Base-by-base conservation (phyloP, 2,888 invertebrate species). In the Drosophila basisetae region DNA sequence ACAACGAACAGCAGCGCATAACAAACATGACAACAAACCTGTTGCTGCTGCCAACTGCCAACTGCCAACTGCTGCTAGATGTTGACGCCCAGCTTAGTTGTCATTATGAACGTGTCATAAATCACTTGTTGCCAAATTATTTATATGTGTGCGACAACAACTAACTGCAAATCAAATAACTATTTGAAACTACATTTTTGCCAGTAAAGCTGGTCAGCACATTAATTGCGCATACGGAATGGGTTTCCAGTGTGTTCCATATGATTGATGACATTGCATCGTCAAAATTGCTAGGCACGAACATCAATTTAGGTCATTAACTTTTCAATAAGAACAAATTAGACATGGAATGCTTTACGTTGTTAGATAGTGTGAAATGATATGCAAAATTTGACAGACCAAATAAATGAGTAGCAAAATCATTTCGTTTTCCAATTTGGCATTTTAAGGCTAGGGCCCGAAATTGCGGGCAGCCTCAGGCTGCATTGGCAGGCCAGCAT, bases 41-140 rank as follows among this genome's bases (percentile, higher is more conserved):
- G 87, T 87, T 88, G 81, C 79, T 59, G 67, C 56, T 66, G 50
- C 22, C 49, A 43, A 28, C 58, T 49, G 47, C 18, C 50, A 47
- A n/a, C 50, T 60, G 68, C 56, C 50, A 47, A n/a, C 50, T 61
- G 66, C 60, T 50, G 53, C 28, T 33, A 58, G 30, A 50, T 59
- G 55, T 35, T 58, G 33, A 64, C 80, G 72, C 71, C 74, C 56
- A 68, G 78, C 69, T 70, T 66, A 53, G 61, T 78, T 82, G 89
- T 90, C 90, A 76, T 79, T 85, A 84, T 82, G 72, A 86, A 87
- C 78, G 74, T 84, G 70, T 78, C 88, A 87, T 87, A 87, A 89
- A 87, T 87, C 90, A 87, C 82, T 72, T 77, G 70, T 64, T 68
- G 65, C 73, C 70, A 77, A 77, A 76, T 71, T 73, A 80, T 89